Evolutionary conservation across 2,797 vertebrate species (phyloP).

Genomic region (Falco columbarius): DNA sequence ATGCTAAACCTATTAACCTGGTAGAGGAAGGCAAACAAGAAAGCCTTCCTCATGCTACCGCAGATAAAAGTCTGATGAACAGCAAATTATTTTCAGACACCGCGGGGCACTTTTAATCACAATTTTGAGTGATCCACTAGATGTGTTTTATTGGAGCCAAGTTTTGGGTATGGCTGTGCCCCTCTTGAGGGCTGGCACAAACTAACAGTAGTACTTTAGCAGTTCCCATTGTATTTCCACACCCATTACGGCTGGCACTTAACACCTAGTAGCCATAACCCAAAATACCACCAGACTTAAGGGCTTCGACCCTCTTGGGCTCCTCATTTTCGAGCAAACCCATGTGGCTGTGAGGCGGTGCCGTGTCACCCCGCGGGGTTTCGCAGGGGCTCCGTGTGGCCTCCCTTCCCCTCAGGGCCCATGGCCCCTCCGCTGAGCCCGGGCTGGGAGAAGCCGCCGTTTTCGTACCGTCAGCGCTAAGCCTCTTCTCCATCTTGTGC

Average conservation of each 20-base stretch:
- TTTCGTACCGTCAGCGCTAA: background rate
- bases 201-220: fast-evolving
- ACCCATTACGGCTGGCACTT: fast-evolving
- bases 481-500: background rate
- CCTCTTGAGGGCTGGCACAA: too few relatives aligned
- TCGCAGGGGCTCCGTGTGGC: background rate
- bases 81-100: background rate
- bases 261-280: background rate
- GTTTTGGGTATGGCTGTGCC: too few relatives aligned
- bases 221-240: background rate
- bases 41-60: background rate
- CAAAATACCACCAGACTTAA: background rate
- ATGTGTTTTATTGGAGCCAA: background rate
- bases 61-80: background rate
- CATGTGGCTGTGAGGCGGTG: fast-evolving
- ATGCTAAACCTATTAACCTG: background rate
- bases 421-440: background rate
- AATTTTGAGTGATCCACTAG: background rate
- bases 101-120: background rate
- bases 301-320: background rate
- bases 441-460: background rate
- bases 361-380: background rate
- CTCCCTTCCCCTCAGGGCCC: background rate
- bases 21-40: background rate
- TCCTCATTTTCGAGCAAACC: background rate